Base-by-base conservation (phyloP, 2,797 vertebrate species). In the Acanthurus leucopareius region DNA sequence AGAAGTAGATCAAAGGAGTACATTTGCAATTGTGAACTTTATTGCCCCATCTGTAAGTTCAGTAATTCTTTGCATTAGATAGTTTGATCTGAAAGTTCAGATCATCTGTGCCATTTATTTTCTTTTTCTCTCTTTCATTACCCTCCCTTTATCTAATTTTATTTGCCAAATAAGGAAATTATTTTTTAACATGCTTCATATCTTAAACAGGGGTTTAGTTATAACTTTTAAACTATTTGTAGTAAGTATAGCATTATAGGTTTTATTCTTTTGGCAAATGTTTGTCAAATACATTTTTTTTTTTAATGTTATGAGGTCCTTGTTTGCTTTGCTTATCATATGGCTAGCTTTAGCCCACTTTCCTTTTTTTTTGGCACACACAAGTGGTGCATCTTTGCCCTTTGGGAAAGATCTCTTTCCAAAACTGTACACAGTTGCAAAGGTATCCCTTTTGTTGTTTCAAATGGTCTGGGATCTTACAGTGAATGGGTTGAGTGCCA, bases 11-110 rank as follows among this genome's bases (percentile, higher is more conserved):
- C 10, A 59, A 89, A 84, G 70, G 88, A 90, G 77, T 86, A 79
- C 22, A 73, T 93, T 94, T 93, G 93, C 93, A 90, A 85, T 89
- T 89, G 88, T 87, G 82, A 88, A 83, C 75, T 54, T 89, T 75
- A 45, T 35, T 3, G 52, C 54, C 72, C 80, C 48, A 54, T 52
- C 71, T 86, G 75, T 79, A 79, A 75, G 68, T 77, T 60, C 25
- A 62, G 47, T 77, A 70, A 42, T 77, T 75, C 17, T 79, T 79
- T 75, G 62, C 49, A 58, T 84, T 88, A 83, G 65, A 80, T 79
- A 73, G 60, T 87, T 86, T 61, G 68, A 86, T 86, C 91, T 79
- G 72, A 77, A 61, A 73, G 58, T 64, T 80, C 68, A 72, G 80
- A 82, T 87, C 73, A 82, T 79, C 75, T 86, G 90, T 94, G 92